Evolutionary conservation across 2,888 invertebrate genomes (phyloP).

Genomic region (Nymphalis c-album): DNA sequence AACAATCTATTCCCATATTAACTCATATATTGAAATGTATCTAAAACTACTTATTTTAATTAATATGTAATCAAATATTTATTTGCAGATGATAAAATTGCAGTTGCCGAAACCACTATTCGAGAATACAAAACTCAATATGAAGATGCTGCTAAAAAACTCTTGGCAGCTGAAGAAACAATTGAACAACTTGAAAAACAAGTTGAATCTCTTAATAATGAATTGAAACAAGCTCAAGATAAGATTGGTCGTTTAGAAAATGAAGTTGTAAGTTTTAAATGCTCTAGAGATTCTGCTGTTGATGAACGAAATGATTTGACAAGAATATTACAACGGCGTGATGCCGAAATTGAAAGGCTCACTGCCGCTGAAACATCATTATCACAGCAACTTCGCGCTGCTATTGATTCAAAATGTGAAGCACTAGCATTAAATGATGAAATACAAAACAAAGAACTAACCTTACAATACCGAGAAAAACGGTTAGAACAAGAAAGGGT

Average conservation of each 20-base stretch:
- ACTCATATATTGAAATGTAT: too few relatives aligned
- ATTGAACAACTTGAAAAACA: slow-evolving; percentile 84
- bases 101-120: slow-evolving; percentile 77
- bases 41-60: too few relatives aligned
- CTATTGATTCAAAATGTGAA: slow-evolving; percentile 91
- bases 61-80: too few relatives aligned
- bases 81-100: slow-evolving; percentile 80
- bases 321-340: slow-evolving; percentile 86
- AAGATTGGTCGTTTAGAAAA: slow-evolving; percentile 84
- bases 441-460: slow-evolving; percentile 89
- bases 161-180: slow-evolving; percentile 83
- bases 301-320: slow-evolving; percentile 89
- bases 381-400: slow-evolving; percentile 87
- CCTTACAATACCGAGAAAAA: slow-evolving; percentile 90
- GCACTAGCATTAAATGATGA: slow-evolving; percentile 90
- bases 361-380: slow-evolving; percentile 85
- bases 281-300: slow-evolving; percentile 85
- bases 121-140: slow-evolving; percentile 83
- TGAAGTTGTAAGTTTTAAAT: slow-evolving; percentile 84
- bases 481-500: slow-evolving; percentile 91
- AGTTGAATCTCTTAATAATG: slow-evolving; percentile 82
- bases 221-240: slow-evolving; percentile 84
- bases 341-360: slow-evolving; percentile 87
- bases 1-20: too few relatives aligned
- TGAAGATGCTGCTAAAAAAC: slow-evolving; percentile 83